Conservation (phyloP, 2,797 vertebrate genomes). For the Heteromormyrus szaboi region DNA sequence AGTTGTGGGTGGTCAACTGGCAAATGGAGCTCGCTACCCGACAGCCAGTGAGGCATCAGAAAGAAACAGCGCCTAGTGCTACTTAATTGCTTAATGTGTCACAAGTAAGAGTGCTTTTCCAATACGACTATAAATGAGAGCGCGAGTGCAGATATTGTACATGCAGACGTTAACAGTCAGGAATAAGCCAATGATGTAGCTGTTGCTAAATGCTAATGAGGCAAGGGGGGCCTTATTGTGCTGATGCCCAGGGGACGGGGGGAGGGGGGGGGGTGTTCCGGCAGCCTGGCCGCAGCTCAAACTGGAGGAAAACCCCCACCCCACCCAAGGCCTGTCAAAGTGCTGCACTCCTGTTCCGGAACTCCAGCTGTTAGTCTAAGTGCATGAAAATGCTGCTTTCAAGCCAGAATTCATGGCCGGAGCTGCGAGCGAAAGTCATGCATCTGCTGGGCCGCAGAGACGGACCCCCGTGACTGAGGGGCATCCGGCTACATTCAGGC, state of each 20-base stretch:
- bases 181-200: background rate
- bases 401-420: background rate
- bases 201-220: background rate
- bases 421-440: background rate
- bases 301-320: background rate
- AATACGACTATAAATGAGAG: background rate
- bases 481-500: background rate
- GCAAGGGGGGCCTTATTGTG: background rate
- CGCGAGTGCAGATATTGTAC: background rate
- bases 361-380: background rate
- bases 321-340: background rate
- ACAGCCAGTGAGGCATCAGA: background rate
- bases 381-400: background rate
- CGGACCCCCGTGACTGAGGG: background rate
- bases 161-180: background rate
- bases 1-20: background rate
- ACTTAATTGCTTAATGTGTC: background rate
- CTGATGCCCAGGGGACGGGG: background rate
- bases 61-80: background rate
- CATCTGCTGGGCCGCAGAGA: background rate
- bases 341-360: background rate
- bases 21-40: background rate
- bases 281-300: background rate
- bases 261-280: background rate
- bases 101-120: background rate